phyloP scores from a whole-genome alignment of 2,113 vertebrate species.

The Bufo bufo region DNA sequence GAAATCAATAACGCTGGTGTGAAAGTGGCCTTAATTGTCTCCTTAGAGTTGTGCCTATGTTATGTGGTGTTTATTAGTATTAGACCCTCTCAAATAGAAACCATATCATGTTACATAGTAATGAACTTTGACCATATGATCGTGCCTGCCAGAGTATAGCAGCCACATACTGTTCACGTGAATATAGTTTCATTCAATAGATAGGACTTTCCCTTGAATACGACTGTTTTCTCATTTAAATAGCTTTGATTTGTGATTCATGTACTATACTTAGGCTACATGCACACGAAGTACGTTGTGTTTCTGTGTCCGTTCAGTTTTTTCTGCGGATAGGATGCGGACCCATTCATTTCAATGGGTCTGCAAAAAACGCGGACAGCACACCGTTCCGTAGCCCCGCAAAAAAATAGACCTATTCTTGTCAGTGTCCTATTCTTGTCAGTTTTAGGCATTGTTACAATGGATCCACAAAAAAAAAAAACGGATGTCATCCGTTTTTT shows the following conservation, averaged over 20 bases:
- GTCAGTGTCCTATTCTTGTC: no score
- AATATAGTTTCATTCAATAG: not conserved
- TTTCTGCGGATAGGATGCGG: no score
- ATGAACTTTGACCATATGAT: conserved; percentile 22
- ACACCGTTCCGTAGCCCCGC: no score
- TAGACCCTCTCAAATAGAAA: conserved; percentile 19
- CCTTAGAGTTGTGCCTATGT: not conserved
- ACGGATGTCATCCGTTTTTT: no score
- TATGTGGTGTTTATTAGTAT: not conserved
- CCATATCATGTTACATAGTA: conserved; percentile 20
- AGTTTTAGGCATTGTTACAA: no score
- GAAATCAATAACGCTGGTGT: no score
- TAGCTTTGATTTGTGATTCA: not conserved
- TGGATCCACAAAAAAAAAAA: no score
- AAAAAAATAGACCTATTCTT: no score
- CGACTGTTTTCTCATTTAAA: not conserved
- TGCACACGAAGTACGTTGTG: no score
- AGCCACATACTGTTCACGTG: conserved; percentile 11
- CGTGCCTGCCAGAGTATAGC: not conserved
- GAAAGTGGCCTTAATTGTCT: not conserved
- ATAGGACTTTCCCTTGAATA: not conserved
- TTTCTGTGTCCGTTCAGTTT: no score
- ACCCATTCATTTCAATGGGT: no score
- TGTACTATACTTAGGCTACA: not conserved
- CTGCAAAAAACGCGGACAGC: no score